Base-by-base conservation (phyloP, 2,113 vertebrate species). In the Corvus moneduloides region DNA sequence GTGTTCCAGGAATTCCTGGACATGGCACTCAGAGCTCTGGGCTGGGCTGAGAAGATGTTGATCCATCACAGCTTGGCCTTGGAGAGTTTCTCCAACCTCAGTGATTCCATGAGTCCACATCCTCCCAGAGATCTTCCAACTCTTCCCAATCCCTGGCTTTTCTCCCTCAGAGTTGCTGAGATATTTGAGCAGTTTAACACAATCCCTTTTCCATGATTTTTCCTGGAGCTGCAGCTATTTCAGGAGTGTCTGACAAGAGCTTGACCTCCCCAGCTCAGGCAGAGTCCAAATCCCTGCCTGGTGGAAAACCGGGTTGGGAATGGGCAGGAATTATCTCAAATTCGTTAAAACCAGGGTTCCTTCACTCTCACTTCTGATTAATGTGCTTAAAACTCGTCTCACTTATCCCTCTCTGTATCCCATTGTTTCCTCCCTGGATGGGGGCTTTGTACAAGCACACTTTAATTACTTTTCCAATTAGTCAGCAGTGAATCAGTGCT, bases 391-490 rank as follows among this genome's bases (percentile, higher is more conserved):
- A 96, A 54, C 73, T 44, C 59, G 73, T 66, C 22, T 86, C 61
- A 14, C 62, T 90, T 56, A 74, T 69, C 48, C 75, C 56, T 75
- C 48, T 81, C 22, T 1, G 1, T 73, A 64, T 79, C 84, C 92
- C 55, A 48, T 95, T 94, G 90, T 93, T 92, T 82, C 39, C 61
- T 6, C 41, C 90, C 83, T 46, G 79, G 62, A 91, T 33, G 82
- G 77, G 52, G 81, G 24, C 69, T 92, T 73, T 32, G 22, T 81
- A 30, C 90, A 93, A 95, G 93, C 88, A 94, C 58, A 43, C 39
- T 93, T 95, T 97, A 97, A 97, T 97, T 95, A 96, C 95, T 95
- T 97, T 92, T 86, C 52, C 95, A 96, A 97, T 97, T 96, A 97
- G 92, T 82, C 89, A 94, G 90, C 43, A 46, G 81, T 80, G 58